Evolutionary conservation across 2,888 invertebrate species (phyloP).

Genomic region (Philereme transversata): DNA sequence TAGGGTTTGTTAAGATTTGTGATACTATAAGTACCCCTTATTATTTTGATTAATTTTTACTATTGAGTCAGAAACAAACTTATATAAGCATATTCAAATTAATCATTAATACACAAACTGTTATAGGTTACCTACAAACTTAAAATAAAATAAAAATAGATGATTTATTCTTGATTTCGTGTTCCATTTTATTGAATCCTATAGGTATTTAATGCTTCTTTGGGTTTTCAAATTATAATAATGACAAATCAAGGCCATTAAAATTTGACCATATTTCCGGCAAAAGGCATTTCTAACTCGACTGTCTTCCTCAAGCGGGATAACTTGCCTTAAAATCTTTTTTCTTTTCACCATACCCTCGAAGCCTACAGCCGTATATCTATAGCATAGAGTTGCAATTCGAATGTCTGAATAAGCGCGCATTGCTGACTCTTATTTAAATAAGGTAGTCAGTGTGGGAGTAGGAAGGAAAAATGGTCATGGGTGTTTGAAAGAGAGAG

Average conservation of each 20-base stretch:
- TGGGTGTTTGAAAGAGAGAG: slow-evolving; percentile 60
- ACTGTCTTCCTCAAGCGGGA: slow-evolving; percentile 63
- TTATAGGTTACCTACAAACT: no score
- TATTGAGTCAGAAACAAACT: no score
- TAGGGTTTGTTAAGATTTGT: no score
- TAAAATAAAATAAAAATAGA: no score
- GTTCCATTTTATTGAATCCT: neutral
- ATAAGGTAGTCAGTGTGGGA: slow-evolving; percentile 78
- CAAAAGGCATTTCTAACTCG: slow-evolving; percentile 66
- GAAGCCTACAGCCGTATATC: slow-evolving; percentile 47
- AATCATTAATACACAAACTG: no score
- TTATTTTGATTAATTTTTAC: no score
- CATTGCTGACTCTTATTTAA: slow-evolving; percentile 78
- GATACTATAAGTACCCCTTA: no score
- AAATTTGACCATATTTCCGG: slow-evolving; percentile 71
- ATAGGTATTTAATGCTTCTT: neutral
- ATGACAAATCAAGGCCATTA: slow-evolving; percentile 50
- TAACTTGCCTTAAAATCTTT: slow-evolving; percentile 70
- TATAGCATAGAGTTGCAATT: slow-evolving; percentile 54
- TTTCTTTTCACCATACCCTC: slow-evolving; percentile 52
- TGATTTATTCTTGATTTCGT: neutral
- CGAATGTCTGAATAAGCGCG: slow-evolving; percentile 41
- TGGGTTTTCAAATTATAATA: slow-evolving; percentile 5
- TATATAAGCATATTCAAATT: no score
- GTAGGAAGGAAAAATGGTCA: slow-evolving; percentile 60